Base-by-base conservation (phyloP, 2,888 invertebrate genomes). In the Spodoptera littoralis region DNA sequence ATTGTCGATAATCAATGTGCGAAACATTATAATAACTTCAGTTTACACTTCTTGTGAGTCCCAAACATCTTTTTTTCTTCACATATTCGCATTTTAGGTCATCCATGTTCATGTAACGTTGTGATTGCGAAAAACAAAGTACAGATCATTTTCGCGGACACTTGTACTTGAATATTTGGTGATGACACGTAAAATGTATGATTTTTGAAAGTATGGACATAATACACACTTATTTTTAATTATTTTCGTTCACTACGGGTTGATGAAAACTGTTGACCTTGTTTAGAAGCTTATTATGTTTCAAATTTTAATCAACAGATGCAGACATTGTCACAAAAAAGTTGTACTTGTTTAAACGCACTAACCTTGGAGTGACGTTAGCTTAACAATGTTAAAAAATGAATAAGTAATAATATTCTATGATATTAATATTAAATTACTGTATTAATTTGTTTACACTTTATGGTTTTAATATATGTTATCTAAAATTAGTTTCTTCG, bases 31-130 rank as follows among this genome's bases (percentile, higher is more conserved):
- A 88, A 89, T 87, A 86, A 88, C 87, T 90, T 88, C 79, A 90
- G 85, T 88, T 91, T 87, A 86, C 90, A 90, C 88, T 91, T 90
- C 89, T 91, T 88, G 89, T 88, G 90, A 90, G 90, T 91, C 87
- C 88, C 88, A 90, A 91, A 92, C 92, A 93, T 93, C 92, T 92
- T 93, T 93, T 90, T 93, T 91, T 93, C 93, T 94, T 93, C 87
- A 92, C 91, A 91, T 93, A 93, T 93, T 93, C 94, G 92, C 93
- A 95, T 95, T 95, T 94, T 94, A 95, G 95, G 95, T 95, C 95
- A 95, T 93, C 95, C 94, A 94, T 94, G 94, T 94, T 95, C 95
- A 94, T 94, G 94, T 94, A 95, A 94, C 93, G 94, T 93, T 94
- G 93, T 94, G 94, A 93, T 94, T 94, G 93, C 94, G 94, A 94